Base-by-base conservation (phyloP, 2,113 vertebrate species). In the Pampusana beccarii region DNA sequence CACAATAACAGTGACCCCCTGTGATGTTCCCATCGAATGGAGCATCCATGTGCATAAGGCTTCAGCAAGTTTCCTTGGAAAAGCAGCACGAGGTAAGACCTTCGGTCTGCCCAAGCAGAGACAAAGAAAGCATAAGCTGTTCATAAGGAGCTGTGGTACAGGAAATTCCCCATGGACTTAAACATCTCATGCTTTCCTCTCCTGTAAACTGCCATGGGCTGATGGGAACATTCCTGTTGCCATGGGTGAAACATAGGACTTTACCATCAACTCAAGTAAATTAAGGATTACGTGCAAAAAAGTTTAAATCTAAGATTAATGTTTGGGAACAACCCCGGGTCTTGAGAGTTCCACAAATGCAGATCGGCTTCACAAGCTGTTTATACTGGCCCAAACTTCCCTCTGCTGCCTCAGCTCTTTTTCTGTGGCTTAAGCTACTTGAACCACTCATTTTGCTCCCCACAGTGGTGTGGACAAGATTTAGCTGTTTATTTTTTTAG, bases 1-100 rank as follows among this genome's bases (percentile, higher is more conserved):
- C 98, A 98, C 97, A 0, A 42, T 99, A 90, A 99, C 98, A 5
- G 98, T 99, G 85, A 98, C 98, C 4, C 99, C 98, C 10, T 99
- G 99, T 65, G 98, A 98, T 34, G 96, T 98, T 40, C 97, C 98
- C 46, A 97, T 99, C 0, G 98, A 99, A 86, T 99, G 99, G 99
- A 98, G 95, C 65, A 94, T 98, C 66, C 77, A 96, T 7, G 24
- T 92, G 13, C 96, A 97, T 82, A 97, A 94, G 72, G 17, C 80
- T 40, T 96, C 96, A 4, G 70, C 82, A 46, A 78, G 28, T n/a
- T 78, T 95, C 84, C 75, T 84, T 64, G 90, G 87, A 57, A 97
- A 90, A 95, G 56, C 50, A 75, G 13, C 82, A 78, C 77, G 0
- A 92, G 97, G 97, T 97, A 96, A 96, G 73, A 85, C 48, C 72